Evolutionary conservation across 2,797 vertebrate genomes (phyloP).

Genomic region (Pelodytes ibericus): DNA sequence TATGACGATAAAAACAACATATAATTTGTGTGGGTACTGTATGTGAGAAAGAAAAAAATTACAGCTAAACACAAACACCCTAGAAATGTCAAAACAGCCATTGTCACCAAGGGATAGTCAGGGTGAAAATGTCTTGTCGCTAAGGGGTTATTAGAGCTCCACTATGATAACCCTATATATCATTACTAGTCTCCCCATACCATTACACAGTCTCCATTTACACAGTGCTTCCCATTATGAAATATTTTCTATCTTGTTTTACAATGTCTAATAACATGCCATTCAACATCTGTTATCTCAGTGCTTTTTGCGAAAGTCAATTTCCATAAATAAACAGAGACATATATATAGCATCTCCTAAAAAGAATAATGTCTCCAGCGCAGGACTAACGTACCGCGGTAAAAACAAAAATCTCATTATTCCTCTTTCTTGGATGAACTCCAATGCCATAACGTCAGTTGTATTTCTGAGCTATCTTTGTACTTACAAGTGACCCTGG

Average conservation of each 20-base stretch:
- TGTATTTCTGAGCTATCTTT: background rate
- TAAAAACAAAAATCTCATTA: slow-evolving; percentile 19
- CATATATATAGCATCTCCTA: background rate
- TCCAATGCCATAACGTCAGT: background rate
- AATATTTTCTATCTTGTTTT: slow-evolving; percentile 14
- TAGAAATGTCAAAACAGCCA: too few species aligned
- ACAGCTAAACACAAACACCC: too few species aligned
- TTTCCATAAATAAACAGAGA: slow-evolving; percentile 17
- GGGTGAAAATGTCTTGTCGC: too few species aligned
- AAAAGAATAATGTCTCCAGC: slow-evolving; percentile 5
- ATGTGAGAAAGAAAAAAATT: too few species aligned
- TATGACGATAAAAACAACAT: too few species aligned
- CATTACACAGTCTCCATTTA: background rate
- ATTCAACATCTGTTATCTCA: background rate
- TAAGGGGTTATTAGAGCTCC: too few species aligned
- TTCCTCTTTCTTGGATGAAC: background rate
- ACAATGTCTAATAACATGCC: background rate
- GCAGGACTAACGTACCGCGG: background rate
- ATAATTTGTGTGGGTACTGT: too few species aligned
- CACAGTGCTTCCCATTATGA: background rate
- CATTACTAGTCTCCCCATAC: background rate
- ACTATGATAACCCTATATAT: background rate
- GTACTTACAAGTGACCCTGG: background rate
- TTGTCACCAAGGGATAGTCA: too few species aligned
- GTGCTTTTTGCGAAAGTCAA: background rate